Conservation (phyloP, 2,113 vertebrate genomes). For the cattle (Bos taurus) region DNA sequence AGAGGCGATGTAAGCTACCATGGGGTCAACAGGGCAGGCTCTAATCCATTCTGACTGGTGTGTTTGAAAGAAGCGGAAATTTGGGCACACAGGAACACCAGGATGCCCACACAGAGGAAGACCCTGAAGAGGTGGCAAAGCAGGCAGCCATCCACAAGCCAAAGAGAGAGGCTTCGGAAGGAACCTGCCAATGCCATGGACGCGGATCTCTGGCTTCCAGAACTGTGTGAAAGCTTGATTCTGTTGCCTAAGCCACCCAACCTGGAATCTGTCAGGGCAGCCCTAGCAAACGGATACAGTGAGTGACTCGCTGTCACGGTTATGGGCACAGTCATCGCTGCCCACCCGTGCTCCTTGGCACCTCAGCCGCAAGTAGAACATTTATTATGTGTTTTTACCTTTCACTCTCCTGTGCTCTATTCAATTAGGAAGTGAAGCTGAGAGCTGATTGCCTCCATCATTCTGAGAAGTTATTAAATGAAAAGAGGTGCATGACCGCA, state of each 20-base stretch:
- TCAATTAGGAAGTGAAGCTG: background rate
- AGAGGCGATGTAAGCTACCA: background rate
- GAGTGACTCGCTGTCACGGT: background rate
- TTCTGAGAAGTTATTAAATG: background rate
- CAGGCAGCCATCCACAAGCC: background rate
- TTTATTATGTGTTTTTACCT: background rate
- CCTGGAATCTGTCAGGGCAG: background rate
- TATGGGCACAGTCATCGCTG: accelerated
- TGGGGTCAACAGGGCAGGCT: too few relatives aligned
- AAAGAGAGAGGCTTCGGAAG: background rate
- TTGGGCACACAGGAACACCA: background rate
- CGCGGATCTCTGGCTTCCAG: background rate
- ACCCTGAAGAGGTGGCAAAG: background rate
- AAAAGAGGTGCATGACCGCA: background rate
- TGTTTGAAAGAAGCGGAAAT: background rate
- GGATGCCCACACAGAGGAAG: background rate
- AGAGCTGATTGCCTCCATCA: background rate
- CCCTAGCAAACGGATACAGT: too few relatives aligned
- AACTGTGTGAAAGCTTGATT: background rate
- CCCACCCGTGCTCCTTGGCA: too few relatives aligned
- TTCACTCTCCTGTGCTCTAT: background rate
- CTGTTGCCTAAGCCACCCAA: background rate
- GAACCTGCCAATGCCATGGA: background rate
- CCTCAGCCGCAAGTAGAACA: background rate
- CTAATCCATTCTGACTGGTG: background rate